These are phyloP conservation scores for Lepetodrilus schrolli DNA, from an alignment of 2,888 invertebrate species.

Conservation along the genomic window DNA sequence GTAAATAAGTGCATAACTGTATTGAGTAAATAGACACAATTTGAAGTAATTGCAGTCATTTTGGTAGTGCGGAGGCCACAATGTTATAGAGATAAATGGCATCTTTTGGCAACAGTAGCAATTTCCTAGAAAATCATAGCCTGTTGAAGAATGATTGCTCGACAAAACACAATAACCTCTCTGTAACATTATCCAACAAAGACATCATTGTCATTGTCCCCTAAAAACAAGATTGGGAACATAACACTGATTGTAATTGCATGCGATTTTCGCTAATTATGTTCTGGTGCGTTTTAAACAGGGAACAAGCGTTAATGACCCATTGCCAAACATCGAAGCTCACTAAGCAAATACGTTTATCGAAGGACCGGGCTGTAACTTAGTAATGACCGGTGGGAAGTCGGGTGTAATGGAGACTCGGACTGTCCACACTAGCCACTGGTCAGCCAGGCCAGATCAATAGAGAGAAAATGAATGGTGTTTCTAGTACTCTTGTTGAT, in stretches of 20 bases:
- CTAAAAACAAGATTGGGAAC: neutral
- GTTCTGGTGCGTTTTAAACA: neutral
- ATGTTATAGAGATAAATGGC: neutral
- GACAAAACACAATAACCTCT: neutral
- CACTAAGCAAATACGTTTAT: slow-evolving; percentile 2
- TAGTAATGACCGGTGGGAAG: neutral
- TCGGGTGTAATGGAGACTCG: neutral
- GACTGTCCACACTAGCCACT: neutral
- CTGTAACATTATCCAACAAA: neutral
- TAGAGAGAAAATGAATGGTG: too few relatives aligned
- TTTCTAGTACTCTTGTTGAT: too few relatives aligned
- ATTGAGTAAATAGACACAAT: neutral
- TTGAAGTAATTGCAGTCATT: too few relatives aligned
- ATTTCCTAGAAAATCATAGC: neutral
- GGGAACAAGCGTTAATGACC: neutral
- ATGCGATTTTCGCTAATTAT: neutral
- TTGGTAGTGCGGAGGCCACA: neutral
- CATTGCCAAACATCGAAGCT: neutral
- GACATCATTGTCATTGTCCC: neutral
- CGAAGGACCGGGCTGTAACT: neutral
- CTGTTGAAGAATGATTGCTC: neutral
- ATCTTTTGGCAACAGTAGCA: neutral
- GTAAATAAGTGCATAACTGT: neutral
- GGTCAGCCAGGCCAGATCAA: neutral
- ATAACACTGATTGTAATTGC: neutral